phyloP scores from a whole-genome alignment of 1,140 invertebrate species.

The Globodera ellingtonae region DNA sequence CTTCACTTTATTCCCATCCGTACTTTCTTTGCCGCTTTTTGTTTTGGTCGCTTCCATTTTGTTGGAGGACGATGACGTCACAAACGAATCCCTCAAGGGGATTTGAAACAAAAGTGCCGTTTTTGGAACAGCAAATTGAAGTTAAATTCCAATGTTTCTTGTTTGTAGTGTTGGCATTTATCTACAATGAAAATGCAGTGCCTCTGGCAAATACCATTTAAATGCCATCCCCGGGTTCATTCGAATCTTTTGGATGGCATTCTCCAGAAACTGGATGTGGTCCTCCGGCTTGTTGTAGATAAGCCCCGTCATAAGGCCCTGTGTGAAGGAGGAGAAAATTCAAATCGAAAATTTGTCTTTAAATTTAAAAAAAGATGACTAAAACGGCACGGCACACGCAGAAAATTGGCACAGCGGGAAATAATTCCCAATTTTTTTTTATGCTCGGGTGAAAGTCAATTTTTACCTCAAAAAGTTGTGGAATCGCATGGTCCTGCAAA shows the following conservation, averaged over 20 bases:
- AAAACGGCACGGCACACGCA: slow-evolving; percentile 18
- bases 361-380: slow-evolving; percentile 28
- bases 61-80: not conserved
- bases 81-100: not conserved
- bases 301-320: slow-evolving; percentile 64
- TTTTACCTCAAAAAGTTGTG: slow-evolving; percentile 63
- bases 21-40: not conserved
- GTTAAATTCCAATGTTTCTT: not conserved
- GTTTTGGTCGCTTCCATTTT: not conserved
- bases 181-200: no score
- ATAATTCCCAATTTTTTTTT: not conserved
- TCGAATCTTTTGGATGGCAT: slow-evolving; percentile 44
- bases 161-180: no score
- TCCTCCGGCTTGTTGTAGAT: slow-evolving; percentile 64
- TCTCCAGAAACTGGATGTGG: slow-evolving; percentile 59
- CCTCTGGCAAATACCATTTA: slow-evolving; percentile 39
- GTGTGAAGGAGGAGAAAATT: slow-evolving; percentile 8
- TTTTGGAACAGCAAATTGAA: not conserved
- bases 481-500: slow-evolving; percentile 63
- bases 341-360: not conserved
- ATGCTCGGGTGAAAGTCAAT: no score
- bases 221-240: slow-evolving; percentile 47
- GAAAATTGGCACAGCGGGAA: slow-evolving; percentile 1
- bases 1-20: slow-evolving; percentile 7
- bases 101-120: not conserved